Evolutionary conservation across 2,113 vertebrate genomes (phyloP).

Genomic region (Ovis canadensis): DNA sequence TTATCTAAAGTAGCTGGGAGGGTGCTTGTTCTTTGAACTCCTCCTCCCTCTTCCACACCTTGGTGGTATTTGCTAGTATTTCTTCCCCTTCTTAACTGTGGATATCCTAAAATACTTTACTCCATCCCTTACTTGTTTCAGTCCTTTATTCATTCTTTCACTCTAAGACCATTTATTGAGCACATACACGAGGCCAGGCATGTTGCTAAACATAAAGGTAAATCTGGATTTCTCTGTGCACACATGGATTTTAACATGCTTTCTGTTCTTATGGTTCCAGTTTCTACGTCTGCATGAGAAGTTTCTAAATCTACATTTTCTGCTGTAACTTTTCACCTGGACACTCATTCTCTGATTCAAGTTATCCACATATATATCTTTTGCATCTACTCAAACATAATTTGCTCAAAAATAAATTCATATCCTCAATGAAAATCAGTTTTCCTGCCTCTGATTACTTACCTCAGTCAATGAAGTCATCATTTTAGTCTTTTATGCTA

Average conservation of each 20-base stretch:
- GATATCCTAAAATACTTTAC: background rate
- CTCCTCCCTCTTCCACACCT: background rate
- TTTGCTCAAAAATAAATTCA: background rate
- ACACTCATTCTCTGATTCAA: background rate
- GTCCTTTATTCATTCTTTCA: background rate
- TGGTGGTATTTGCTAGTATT: background rate
- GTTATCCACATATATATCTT: background rate
- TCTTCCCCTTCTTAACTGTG: background rate
- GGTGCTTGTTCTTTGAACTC: background rate
- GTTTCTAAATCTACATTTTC: background rate
- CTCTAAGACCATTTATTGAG: background rate
- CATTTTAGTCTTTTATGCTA: background rate
- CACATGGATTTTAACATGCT: background rate
- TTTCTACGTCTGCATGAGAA: background rate
- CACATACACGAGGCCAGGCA: background rate
- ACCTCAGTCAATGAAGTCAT: background rate
- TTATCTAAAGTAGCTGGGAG: background rate
- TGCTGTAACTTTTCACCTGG: background rate
- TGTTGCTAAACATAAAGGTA: background rate
- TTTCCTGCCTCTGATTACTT: background rate
- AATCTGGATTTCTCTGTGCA: background rate
- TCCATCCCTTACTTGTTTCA: background rate
- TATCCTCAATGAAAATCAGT: background rate
- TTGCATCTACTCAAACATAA: background rate
- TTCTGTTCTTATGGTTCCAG: background rate